Conservation (phyloP, 2,113 vertebrate species). For the Neolamprologus longior region DNA sequence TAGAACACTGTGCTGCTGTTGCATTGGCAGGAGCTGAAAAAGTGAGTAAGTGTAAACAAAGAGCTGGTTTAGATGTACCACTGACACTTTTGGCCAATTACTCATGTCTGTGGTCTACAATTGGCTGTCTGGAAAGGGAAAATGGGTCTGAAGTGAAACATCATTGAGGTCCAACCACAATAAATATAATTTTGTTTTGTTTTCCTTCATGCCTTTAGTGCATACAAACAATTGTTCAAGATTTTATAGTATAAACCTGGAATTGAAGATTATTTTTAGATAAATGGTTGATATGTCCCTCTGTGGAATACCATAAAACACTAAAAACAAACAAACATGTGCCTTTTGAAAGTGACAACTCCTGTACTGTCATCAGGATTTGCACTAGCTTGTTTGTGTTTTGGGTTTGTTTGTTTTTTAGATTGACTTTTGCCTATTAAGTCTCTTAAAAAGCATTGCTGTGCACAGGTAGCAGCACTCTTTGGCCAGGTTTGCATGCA, state of each 20-base stretch:
- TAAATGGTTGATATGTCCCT: not conserved
- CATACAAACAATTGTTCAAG: not conserved
- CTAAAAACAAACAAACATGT: not conserved
- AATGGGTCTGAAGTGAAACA: slow-evolving; percentile 47
- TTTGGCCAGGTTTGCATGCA: not conserved
- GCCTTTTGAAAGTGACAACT: not conserved
- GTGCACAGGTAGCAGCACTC: not conserved
- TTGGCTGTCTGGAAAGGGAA: slow-evolving; percentile 28
- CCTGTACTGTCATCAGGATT: not conserved
- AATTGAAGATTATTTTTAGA: not conserved
- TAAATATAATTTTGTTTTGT: slow-evolving; percentile 10
- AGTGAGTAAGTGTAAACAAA: slow-evolving; percentile 37
- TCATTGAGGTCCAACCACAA: not conserved
- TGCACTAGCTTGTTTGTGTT: not conserved
- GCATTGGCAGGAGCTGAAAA: slow-evolving; percentile 20
- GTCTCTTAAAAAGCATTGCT: not conserved
- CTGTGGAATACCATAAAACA: not conserved
- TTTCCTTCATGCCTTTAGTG: not conserved
- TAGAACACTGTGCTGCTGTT: not conserved
- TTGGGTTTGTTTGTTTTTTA: not conserved
- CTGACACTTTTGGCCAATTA: slow-evolving; percentile 60
- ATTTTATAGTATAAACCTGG: not conserved
- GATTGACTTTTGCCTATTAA: not conserved
- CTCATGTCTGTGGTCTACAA: slow-evolving; percentile 50
- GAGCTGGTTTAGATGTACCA: slow-evolving; percentile 28